phyloP scores from a whole-genome alignment of 2,113 vertebrate genomes.

The Acanthisitta chloris region DNA sequence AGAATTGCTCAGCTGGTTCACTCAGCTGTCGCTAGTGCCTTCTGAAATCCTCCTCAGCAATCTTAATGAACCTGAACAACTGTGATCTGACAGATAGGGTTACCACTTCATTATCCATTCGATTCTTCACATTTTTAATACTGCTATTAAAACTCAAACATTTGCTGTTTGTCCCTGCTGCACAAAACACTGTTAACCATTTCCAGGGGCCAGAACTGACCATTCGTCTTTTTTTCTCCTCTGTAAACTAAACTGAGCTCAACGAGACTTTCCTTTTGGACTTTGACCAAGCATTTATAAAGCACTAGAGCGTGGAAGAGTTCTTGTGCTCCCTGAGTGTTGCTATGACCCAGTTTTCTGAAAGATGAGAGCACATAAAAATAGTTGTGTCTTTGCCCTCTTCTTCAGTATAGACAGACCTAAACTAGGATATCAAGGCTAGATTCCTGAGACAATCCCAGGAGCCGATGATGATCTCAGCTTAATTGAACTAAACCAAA shows the following conservation, averaged over 20 bases:
- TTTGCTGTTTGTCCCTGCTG: background rate
- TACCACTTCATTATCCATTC: background rate
- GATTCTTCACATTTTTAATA: background rate
- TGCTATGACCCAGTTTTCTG: constrained; percentile 6
- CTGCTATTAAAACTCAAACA: background rate
- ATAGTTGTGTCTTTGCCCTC: constrained; percentile 1
- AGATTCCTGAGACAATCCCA: background rate
- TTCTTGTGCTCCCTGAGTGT: constrained; percentile 15
- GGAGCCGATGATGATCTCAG: background rate
- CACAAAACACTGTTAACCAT: background rate
- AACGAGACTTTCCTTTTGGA: background rate
- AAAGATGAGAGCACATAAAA: constrained; percentile 37
- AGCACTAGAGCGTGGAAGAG: background rate
- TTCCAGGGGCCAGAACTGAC: background rate
- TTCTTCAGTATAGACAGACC: background rate
- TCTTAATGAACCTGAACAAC: constrained; percentile 18
- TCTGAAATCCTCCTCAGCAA: background rate
- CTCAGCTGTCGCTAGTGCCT: background rate
- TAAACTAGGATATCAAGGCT: background rate
- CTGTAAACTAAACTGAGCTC: background rate
- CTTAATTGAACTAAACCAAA: background rate
- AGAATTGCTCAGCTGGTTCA: constrained; percentile 19
- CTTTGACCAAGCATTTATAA: background rate
- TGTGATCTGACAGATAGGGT: background rate
- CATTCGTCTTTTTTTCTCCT: background rate